phyloP scores from a whole-genome alignment of 2,797 vertebrate species.

The Hafferia zeledoni region DNA sequence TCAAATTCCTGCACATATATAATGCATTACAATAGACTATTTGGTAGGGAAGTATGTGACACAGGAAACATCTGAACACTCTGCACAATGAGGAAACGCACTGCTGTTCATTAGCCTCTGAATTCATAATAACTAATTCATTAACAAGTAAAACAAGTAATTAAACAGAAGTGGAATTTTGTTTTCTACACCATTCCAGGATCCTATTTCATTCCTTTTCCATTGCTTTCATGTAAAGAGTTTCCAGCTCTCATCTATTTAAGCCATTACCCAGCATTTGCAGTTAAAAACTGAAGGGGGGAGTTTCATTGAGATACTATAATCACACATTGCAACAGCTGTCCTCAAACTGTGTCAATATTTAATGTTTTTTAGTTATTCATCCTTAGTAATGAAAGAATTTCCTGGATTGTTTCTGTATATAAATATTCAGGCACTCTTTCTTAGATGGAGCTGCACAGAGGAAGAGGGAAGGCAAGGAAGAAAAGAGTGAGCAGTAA shows the following conservation, averaged over 20 bases:
- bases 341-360: background rate
- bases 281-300: background rate
- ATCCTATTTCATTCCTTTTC: background rate
- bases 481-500: background rate
- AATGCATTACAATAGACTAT: background rate
- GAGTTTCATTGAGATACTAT: background rate
- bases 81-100: background rate
- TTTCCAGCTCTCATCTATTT: background rate
- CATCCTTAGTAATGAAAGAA: background rate
- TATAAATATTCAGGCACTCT: background rate
- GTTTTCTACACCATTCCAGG: background rate
- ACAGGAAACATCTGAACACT: background rate
- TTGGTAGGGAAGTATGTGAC: background rate
- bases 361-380: background rate
- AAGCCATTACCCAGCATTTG: background rate
- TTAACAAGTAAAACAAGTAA: conserved; percentile 2
- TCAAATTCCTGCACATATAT: background rate
- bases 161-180: background rate
- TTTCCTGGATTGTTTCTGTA: background rate
- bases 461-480: background rate
- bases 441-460: background rate
- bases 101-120: background rate
- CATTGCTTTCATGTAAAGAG: background rate
- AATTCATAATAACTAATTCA: background rate
- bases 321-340: background rate